phyloP scores from a whole-genome alignment of 2,113 vertebrate species.

The Melozone crissalis region DNA sequence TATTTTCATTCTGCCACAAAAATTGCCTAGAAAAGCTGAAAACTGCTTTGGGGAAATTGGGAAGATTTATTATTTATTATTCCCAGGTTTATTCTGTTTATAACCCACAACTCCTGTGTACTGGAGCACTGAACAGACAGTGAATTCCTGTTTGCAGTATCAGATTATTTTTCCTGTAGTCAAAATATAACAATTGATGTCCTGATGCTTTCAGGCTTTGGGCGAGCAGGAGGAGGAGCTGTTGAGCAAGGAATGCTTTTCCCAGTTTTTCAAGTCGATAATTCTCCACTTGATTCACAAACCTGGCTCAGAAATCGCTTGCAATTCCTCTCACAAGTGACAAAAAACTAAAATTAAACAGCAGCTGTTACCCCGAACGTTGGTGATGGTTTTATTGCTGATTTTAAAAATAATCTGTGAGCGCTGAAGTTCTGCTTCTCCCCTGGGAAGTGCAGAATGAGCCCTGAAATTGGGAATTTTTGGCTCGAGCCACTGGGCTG shows the following conservation, averaged over 20 bases:
- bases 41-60: background rate
- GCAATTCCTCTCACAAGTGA: background rate
- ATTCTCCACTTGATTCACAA: background rate
- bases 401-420: background rate
- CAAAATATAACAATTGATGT: too few species aligned
- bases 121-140: fast-evolving
- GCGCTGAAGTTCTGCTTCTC: background rate
- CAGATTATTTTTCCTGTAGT: background rate
- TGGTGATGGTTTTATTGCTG: fast-evolving
- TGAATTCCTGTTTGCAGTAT: background rate
- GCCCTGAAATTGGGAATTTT: fast-evolving
- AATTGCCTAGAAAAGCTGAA: background rate
- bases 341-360: background rate
- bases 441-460: background rate
- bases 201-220: fast-evolving
- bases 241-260: slow-evolving; percentile 32
- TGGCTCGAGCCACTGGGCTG: background rate
- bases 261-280: fast-evolving
- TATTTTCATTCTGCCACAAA: background rate
- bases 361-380: too few species aligned
- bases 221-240: slow-evolving; percentile 46
- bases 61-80: background rate
- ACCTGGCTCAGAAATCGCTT: background rate
- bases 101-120: fast-evolving
- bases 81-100: background rate